Evolutionary conservation across 2,113 vertebrate species (phyloP), one percentile per base, ranked within the genome.

Genomic region (Rhinogobius similis): DNA sequence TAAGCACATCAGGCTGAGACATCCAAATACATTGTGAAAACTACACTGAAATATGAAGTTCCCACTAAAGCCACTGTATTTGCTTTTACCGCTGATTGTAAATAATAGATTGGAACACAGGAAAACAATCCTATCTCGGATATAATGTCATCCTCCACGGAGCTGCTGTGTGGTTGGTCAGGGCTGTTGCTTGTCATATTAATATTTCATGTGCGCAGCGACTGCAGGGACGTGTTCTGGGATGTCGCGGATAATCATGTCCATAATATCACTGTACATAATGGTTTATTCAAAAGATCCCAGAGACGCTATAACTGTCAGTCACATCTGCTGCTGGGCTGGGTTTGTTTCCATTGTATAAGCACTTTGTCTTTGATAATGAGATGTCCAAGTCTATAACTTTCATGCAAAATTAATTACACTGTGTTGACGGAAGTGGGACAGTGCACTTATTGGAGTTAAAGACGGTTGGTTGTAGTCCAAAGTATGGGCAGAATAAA

Each of bases 1-100:
- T 81, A 43, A 61, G 64, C 75, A 79, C 63, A 55, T 68, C n/a
- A n/a, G 64, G n/a, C 72, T 66, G 67, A 52, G 59, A 69, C 70
- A 73, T 75, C 74, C 43, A 76, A 87, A 87, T 43, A 81, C 76
- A 78, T 65, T 77, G 44, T 32, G 64, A 81, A 76, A 81, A 67
- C 26, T 74, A 66, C 63, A 44, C 27, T 5, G 65, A 56, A 73
- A 73, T 82, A 82, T 76, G 62, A 59, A 65, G 73, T 69, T 76
- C 27, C 55, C 53, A 67, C 56, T 43, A 55, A 72, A 61, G 26
- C 63, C 71, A 11, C 78, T 73, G 43, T 68, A 66, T 77, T 68
- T 76, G 27, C 62, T 48, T 12, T 55, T 24, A 1, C 36, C 43
- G 52, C 52, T 75, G 67, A 39, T 71, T 77, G 61, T 52, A 59